Percentiles rank a stretch among this genome's conserved stretches.
phyloP scores from a whole-genome alignment of 37 sponge, comb jelly and placozoan genomes.

The Spongia lamella region DNA sequence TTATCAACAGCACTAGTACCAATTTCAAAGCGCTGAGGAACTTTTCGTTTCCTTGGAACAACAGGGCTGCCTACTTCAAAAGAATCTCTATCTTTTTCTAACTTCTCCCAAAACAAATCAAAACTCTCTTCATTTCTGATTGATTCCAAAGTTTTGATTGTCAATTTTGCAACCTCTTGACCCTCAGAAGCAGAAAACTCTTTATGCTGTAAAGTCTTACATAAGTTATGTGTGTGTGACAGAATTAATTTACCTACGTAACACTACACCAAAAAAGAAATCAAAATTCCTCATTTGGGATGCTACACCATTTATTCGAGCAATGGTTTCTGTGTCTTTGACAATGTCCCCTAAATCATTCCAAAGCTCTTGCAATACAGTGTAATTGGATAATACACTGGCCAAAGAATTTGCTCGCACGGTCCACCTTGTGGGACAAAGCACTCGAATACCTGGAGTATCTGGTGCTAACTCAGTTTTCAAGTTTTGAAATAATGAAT shows the following conservation, averaged over 20 bases:
- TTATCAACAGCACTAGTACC: no score
- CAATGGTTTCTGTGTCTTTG: conserved; percentile 8
- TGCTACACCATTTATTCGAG: conserved; percentile 18
- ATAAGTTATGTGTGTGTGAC: conserved; percentile 14
- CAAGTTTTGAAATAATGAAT: not conserved
- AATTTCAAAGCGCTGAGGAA: no score
- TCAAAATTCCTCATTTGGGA: conserved; percentile 10
- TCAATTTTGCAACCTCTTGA: conserved; percentile 19
- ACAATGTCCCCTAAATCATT: not conserved
- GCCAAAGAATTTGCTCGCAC: no score
- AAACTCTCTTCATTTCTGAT: conserved; percentile 26
- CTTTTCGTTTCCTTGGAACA: no score
- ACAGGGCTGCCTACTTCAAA: no score
- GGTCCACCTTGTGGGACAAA: conserved; percentile 38
- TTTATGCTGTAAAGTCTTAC: conserved; percentile 5
- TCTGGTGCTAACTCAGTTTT: conserved; percentile 4
- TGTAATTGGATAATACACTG: conserved; percentile 16
- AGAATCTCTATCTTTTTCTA: conserved; percentile 4
- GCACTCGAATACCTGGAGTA: conserved; percentile 20
- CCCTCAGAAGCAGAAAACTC: conserved; percentile 22
- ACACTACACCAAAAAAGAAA: conserved; percentile 26
- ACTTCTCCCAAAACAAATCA: no score
- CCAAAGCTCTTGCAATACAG: conserved; percentile 25
- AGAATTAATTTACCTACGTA: conserved; percentile 22
- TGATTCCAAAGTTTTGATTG: conserved; percentile 1